phyloP scores from a whole-genome alignment of 1,140 invertebrate genomes.

The Rhagoletis pomonella region DNA sequence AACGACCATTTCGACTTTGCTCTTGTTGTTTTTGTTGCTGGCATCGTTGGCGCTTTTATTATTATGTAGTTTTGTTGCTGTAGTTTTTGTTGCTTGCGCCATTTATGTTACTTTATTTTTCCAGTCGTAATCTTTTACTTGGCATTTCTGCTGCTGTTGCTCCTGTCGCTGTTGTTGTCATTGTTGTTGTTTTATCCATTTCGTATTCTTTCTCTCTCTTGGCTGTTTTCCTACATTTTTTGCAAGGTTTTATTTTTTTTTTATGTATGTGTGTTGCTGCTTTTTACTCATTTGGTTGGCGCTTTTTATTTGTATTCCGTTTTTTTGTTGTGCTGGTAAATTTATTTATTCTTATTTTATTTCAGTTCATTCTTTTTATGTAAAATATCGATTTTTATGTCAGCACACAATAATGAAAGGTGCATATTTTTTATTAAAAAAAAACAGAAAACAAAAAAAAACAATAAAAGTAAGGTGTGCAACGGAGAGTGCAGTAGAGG shows the following conservation, averaged over 20 bases:
- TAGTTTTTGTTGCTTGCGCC: slow-evolving; percentile 17
- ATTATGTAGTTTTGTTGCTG: background rate
- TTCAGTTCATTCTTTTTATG: slow-evolving; percentile 24
- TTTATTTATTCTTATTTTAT: slow-evolving; percentile 49
- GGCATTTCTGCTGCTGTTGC: background rate
- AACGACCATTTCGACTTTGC: slow-evolving; percentile 28
- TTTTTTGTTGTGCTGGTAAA: slow-evolving; percentile 11
- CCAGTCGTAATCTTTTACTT: slow-evolving; percentile 35
- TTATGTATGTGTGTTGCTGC: background rate
- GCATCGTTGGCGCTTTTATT: background rate
- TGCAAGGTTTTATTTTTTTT: background rate
- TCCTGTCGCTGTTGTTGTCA: background rate
- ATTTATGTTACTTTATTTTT: slow-evolving; percentile 33
- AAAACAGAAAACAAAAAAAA: background rate
- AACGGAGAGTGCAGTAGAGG: background rate
- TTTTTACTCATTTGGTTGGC: slow-evolving; percentile 34
- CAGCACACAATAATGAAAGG: slow-evolving; percentile 46
- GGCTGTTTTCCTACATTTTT: slow-evolving; percentile 26
- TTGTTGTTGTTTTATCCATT: slow-evolving; percentile 42
- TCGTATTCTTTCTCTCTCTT: slow-evolving; percentile 39
- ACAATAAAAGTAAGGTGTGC: background rate
- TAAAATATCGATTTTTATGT: slow-evolving; percentile 49
- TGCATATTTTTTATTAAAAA: slow-evolving; percentile 12
- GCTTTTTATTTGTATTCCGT: background rate
- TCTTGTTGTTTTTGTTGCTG: background rate